Evolutionary conservation across 1,140 invertebrate species (phyloP).

Genomic region (Araneus ventricosus): DNA sequence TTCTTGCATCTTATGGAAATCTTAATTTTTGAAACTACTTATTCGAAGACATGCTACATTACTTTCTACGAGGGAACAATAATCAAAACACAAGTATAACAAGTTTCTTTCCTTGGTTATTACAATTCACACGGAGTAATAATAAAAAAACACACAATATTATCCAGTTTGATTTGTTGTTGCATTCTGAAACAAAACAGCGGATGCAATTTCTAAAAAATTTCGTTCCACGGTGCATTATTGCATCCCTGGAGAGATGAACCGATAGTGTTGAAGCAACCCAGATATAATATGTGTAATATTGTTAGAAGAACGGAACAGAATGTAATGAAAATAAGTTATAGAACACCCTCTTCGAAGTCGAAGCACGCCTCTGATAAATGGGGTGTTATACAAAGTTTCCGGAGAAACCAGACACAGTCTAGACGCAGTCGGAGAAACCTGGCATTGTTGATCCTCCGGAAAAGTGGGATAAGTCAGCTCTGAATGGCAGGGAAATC

Average conservation of each 20-base stretch:
- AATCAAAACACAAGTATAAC: too few relatives aligned
- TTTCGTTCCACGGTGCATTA: too few relatives aligned
- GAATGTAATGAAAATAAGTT: constrained; percentile 2
- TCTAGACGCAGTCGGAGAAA: background rate
- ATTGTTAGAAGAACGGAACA: background rate
- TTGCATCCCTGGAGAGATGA: background rate
- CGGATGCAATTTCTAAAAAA: too few relatives aligned
- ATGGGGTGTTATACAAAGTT: constrained; percentile 3
- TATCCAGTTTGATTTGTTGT: too few relatives aligned
- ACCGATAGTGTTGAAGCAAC: background rate
- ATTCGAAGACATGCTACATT: too few relatives aligned
- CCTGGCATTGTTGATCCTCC: background rate
- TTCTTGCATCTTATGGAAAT: too few relatives aligned
- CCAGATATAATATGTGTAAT: constrained; percentile 20
- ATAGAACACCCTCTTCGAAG: background rate
- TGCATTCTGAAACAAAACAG: too few relatives aligned
- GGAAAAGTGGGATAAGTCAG: background rate
- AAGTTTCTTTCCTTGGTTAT: too few relatives aligned
- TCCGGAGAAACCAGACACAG: background rate
- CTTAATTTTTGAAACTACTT: too few relatives aligned
- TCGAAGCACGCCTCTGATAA: constrained; percentile 15
- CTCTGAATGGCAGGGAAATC: background rate
- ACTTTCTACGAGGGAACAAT: too few relatives aligned
- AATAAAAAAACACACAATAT: too few relatives aligned
- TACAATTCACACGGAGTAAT: too few relatives aligned